Evolutionary conservation across 2,113 vertebrate species (phyloP).

Genomic region (Argyrosomus japonicus): DNA sequence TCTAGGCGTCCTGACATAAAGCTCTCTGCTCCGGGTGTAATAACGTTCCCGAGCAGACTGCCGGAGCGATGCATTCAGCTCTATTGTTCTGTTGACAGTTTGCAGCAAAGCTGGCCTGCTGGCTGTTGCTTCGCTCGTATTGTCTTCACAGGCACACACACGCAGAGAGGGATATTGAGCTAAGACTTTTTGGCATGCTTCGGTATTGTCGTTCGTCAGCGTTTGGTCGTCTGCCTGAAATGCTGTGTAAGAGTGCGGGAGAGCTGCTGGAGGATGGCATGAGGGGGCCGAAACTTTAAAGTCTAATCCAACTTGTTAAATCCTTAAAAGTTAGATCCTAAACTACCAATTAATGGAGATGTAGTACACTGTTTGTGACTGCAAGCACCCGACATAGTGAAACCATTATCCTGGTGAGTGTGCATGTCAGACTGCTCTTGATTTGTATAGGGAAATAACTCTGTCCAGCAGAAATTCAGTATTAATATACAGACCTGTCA

Average conservation of each 20-base stretch:
- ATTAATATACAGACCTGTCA: slow-evolving; percentile 32
- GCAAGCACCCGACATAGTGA: neutral
- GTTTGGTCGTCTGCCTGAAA: slow-evolving; percentile 40
- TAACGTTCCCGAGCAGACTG: slow-evolving; percentile 46
- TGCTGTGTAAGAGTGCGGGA: slow-evolving; percentile 26
- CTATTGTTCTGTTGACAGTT: slow-evolving; percentile 63
- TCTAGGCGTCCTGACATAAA: slow-evolving; percentile 42
- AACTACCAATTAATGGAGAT: slow-evolving; percentile 12
- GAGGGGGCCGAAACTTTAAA: too few relatives aligned
- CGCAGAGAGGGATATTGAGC: slow-evolving; percentile 55
- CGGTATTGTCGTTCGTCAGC: slow-evolving; percentile 46
- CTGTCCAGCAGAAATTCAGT: slow-evolving; percentile 16
- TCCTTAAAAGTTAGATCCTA: neutral
- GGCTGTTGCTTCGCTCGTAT: slow-evolving; percentile 61
- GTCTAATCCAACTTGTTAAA: slow-evolving; percentile 20
- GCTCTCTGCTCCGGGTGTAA: slow-evolving; percentile 14
- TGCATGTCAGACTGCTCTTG: neutral
- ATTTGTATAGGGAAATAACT: slow-evolving; percentile 47
- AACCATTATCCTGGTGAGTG: slow-evolving; percentile 5
- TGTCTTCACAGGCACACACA: slow-evolving; percentile 52
- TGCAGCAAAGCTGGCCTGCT: slow-evolving; percentile 53
- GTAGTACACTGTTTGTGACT: slow-evolving; percentile 2
- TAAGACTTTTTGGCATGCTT: slow-evolving; percentile 51
- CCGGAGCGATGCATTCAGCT: slow-evolving; percentile 45
- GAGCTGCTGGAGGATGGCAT: slow-evolving; percentile 7